phyloP scores from a whole-genome alignment of 2,113 vertebrate genomes.

The Pedionomus torquatus region DNA sequence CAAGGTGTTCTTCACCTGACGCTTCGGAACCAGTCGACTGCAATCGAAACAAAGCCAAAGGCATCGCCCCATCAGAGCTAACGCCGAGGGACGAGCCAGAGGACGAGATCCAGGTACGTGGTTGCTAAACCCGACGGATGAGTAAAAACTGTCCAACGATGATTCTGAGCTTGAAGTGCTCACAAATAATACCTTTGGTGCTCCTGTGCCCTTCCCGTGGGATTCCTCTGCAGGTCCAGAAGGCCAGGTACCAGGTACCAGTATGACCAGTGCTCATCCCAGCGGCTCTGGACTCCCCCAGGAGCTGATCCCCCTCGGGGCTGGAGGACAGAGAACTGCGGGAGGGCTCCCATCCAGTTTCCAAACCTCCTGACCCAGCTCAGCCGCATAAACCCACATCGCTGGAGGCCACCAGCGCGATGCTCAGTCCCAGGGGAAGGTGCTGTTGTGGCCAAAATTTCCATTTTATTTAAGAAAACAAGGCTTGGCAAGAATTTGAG shows the following conservation, averaged over 20 bases:
- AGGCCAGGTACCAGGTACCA: rapidly evolving
- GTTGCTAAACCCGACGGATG: background rate
- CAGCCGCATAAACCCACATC: background rate
- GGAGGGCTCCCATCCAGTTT: background rate
- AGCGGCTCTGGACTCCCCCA: background rate
- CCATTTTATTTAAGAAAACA: background rate
- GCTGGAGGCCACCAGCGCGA: background rate
- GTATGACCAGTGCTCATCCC: rapidly evolving
- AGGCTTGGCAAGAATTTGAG: background rate
- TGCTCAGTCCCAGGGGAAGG: background rate
- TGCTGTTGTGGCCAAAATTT: background rate
- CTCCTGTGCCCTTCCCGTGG: background rate
- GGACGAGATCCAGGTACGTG: background rate
- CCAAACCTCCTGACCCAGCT: background rate
- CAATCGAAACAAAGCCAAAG: background rate
- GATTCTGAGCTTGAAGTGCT: background rate
- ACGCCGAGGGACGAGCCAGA: background rate
- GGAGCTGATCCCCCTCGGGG: rapidly evolving
- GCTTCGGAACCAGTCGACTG: background rate
- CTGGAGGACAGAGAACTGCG: too few relatives aligned
- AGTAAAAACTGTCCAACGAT: background rate
- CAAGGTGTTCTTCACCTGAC: background rate
- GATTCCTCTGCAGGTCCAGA: background rate
- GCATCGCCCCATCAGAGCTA: background rate
- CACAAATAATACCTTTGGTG: rapidly evolving